Base-by-base conservation (phyloP, 2,888 invertebrate species). In the Pseudococcus longispinus region DNA sequence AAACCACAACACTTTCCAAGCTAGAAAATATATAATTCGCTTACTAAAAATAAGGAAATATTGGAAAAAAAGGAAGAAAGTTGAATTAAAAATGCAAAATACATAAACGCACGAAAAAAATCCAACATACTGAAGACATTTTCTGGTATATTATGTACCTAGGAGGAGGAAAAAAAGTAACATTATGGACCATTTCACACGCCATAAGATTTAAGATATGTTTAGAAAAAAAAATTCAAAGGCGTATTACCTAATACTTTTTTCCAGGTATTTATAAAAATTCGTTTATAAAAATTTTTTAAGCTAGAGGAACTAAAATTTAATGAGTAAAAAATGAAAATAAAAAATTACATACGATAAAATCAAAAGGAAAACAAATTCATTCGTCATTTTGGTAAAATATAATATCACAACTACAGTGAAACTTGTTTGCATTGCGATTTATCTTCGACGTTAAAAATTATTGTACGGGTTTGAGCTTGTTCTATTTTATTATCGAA, bases 341-440 rank as follows among this genome's bases (percentile, higher is more conserved):
- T 74, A 29, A 42, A 80, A 80, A 80, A 80, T 42, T 42, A 80
- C 13, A 46, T 13, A 51, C n/a, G 23, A 23, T 8, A 80, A 80
- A n/a, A 70, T 70, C 0, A 37, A 37, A 37, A 37, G 37, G 29
- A 70, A 80, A 80, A 80, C n/a, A 42, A 11, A 80, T 42, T 4
- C 32, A 26, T 18, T 32, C 13, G 37, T 37, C 37, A 0, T 37
- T 37, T 37, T n/a, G 37, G 37, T 80, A 80, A 74, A 80, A 80
- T 77, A 77, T 26, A 32, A 77, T 77, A 32, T 80, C 77, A 80
- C 77, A 80, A 42, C 77, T 86, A 86, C 51, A 86, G 51, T 6
- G 86, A 80, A 77, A 86, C 86, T 86, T 86, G 86, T 80, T 77
- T 80, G 74, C 80, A 77, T 51, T 86, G 77, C 32, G 86, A 86